phyloP scores from a whole-genome alignment of 2,888 invertebrate genomes.

The Mantis religiosa region DNA sequence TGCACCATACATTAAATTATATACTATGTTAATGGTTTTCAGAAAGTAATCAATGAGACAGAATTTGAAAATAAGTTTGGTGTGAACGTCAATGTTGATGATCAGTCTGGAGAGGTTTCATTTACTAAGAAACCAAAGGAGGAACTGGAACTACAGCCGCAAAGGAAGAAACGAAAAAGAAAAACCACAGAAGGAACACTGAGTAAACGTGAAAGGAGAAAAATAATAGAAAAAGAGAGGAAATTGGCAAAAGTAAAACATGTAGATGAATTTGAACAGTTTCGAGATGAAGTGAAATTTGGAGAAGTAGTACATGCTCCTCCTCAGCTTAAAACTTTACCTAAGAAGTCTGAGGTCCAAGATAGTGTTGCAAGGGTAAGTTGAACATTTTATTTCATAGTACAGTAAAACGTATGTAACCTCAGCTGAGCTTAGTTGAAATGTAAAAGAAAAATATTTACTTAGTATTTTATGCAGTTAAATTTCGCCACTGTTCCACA shows the following conservation, averaged over 20 bases:
- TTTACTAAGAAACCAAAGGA: constrained; percentile 50
- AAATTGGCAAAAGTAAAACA: constrained; percentile 24
- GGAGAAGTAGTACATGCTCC: constrained; percentile 73
- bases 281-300: constrained; percentile 63
- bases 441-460: no score
- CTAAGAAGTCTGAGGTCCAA: constrained; percentile 48
- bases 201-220: constrained; percentile 47
- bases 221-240: constrained; percentile 50
- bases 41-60: constrained; percentile 53
- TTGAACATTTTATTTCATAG: not conserved
- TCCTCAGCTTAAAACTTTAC: constrained; percentile 55
- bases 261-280: constrained; percentile 38
- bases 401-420: no score
- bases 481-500: no score
- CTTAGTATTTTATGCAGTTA: no score
- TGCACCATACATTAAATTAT: no score
- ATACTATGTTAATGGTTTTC: not conserved
- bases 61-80: constrained; percentile 59
- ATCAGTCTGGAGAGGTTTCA: constrained; percentile 49
- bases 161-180: constrained; percentile 39
- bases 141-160: constrained; percentile 49
- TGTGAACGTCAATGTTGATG: constrained; percentile 54
- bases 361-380: constrained; percentile 46
- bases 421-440: no score
- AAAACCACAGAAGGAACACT: constrained; percentile 37